These are phyloP conservation scores for Patiria miniata DNA, from an alignment of 35 echinoderm and acorn worm genomes.

Conservation along the genomic window DNA sequence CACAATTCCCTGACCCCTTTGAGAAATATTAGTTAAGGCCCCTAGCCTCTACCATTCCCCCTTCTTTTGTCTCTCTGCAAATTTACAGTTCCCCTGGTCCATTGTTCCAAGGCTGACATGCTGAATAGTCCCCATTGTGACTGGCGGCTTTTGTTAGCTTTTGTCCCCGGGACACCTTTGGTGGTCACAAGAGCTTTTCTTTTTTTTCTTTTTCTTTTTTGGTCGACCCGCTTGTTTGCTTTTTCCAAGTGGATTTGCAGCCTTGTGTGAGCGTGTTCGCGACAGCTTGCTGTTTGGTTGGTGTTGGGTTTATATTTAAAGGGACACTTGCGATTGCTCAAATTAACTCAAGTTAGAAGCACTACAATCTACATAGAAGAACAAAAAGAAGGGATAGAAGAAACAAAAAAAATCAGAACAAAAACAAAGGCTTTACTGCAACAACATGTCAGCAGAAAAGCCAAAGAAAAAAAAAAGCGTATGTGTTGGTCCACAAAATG, in stretches of 20 bases:
- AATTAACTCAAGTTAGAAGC: too few relatives aligned
- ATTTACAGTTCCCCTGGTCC: neutral
- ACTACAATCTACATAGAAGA: too few relatives aligned
- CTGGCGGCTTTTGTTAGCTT: neutral
- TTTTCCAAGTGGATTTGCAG: constrained; percentile 2
- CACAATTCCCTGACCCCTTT: too few relatives aligned
- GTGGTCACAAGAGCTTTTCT: neutral
- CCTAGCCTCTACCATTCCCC: too few relatives aligned
- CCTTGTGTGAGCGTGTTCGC: neutral
- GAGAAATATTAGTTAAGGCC: too few relatives aligned
- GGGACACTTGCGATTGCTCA: neutral
- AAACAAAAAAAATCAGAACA: too few relatives aligned
- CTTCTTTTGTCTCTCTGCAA: constrained; percentile 8
- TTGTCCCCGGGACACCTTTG: neutral
- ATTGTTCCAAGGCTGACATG: constrained; percentile 6
- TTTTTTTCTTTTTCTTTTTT: neutral
- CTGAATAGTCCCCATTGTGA: neutral
- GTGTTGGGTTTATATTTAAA: neutral
- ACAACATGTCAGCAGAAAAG: too few relatives aligned
- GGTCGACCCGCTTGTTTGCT: neutral
- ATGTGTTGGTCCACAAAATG: too few relatives aligned
- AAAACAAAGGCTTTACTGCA: too few relatives aligned
- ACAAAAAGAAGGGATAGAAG: too few relatives aligned
- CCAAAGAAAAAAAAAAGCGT: too few relatives aligned
- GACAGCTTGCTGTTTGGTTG: neutral